These are phyloP conservation scores for Microtus ochrogaster DNA, from an alignment of 2,113 vertebrate species.

Conservation along the genomic window DNA sequence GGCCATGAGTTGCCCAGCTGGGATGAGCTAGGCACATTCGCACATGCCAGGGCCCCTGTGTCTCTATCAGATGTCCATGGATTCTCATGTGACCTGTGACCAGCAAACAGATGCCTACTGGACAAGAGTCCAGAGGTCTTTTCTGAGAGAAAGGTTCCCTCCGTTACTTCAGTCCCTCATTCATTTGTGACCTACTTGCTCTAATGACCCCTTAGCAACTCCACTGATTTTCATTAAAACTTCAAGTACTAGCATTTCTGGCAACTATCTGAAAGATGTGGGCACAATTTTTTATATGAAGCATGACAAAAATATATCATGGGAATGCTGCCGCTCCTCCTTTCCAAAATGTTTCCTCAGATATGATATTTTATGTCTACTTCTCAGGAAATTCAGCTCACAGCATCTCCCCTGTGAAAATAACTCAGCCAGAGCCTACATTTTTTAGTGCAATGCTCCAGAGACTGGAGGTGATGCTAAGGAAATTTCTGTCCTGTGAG, in stretches of 20 bases:
- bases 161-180: neutral
- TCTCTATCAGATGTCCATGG: neutral
- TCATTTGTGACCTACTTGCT: neutral
- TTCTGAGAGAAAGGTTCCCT: neutral
- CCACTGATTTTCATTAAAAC: neutral
- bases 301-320: neutral
- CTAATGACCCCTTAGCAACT: neutral
- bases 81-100: neutral
- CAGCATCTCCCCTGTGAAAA: constrained; percentile 14
- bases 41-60: neutral
- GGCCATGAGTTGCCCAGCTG: too few relatives aligned
- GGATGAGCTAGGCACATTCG: neutral
- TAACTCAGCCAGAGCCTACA: neutral
- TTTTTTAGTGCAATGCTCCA: neutral
- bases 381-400: constrained; percentile 40
- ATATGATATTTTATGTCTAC: constrained; percentile 39
- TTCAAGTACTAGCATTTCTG: neutral
- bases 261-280: constrained; percentile 36
- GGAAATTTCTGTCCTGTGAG: neutral
- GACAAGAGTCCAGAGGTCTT: neutral
- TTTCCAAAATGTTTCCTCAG: constrained; percentile 32
- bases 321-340: neutral
- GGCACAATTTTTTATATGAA: neutral
- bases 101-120: neutral
- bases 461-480: neutral